phyloP scores from a whole-genome alignment of 2,888 invertebrate species.

The Latrodectus elegans region DNA sequence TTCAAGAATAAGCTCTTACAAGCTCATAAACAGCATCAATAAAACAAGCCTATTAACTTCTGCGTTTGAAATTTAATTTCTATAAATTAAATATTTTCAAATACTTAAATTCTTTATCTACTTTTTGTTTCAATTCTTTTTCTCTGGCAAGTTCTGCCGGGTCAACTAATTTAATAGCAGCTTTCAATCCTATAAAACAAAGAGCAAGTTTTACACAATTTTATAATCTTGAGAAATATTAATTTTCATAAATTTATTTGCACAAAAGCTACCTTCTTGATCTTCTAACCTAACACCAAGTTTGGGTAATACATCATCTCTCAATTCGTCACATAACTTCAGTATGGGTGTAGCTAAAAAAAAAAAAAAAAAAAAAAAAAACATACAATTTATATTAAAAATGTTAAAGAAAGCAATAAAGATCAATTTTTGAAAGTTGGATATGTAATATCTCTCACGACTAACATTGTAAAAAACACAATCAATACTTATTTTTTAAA shows the following conservation, averaged over 20 bases:
- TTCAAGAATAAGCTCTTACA: too few relatives aligned
- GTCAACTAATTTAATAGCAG: conserved; percentile 80
- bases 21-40: too few relatives aligned
- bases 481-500: too few relatives aligned
- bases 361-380: conserved; percentile 15
- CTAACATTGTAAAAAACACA: too few relatives aligned
- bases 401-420: too few relatives aligned
- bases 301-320: conserved; percentile 90
- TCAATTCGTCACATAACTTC: conserved; percentile 88
- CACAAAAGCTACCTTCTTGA: conserved; percentile 80
- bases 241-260: not conserved
- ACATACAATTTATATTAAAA: too few relatives aligned
- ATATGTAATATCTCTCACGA: too few relatives aligned
- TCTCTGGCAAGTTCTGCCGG: conserved; percentile 85
- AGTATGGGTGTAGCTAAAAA: conserved; percentile 80
- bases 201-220: not conserved
- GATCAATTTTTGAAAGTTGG: too few relatives aligned
- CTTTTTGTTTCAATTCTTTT: conserved; percentile 84
- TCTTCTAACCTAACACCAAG: conserved; percentile 97
- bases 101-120: conserved; percentile 70
- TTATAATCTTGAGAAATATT: not conserved
- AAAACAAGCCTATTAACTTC: too few relatives aligned
- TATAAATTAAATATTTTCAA: too few relatives aligned
- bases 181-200: conserved; percentile 75
- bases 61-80: too few relatives aligned